phyloP scores from a whole-genome alignment of 2,797 vertebrate genomes.

The Muscicapa comitata region DNA sequence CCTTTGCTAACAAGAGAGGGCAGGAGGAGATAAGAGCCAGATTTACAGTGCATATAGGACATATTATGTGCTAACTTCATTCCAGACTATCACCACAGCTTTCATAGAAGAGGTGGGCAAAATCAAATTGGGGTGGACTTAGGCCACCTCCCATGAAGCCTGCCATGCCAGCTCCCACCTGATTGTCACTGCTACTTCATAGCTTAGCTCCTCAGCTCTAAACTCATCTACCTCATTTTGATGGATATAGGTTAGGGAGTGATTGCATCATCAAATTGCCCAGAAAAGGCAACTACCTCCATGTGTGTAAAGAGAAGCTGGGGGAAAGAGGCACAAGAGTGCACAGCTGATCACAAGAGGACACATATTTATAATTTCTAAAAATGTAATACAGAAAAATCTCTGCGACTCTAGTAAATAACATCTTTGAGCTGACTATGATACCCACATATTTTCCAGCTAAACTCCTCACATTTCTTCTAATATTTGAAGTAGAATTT shows the following conservation, averaged over 20 bases:
- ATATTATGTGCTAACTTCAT: neutral
- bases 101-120: neutral
- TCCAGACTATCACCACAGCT: neutral
- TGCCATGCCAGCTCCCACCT: neutral
- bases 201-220: neutral
- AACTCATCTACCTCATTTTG: neutral
- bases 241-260: neutral
- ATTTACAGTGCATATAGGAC: neutral
- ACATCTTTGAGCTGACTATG: neutral
- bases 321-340: neutral
- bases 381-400: neutral
- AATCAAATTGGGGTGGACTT: neutral
- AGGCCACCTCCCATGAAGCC: neutral
- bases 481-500: neutral
- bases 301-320: neutral
- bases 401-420: neutral
- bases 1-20: slow-evolving; percentile 81
- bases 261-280: neutral
- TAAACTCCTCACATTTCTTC: neutral
- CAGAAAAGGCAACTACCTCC: neutral
- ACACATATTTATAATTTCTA: neutral
- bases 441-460: neutral
- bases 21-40: neutral
- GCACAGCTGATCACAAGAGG: neutral
- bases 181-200: neutral